Evolutionary conservation across 2,113 vertebrate genomes (phyloP), one percentile per base, ranked within the genome.

Genomic region (Sclerurus mexicanus): DNA sequence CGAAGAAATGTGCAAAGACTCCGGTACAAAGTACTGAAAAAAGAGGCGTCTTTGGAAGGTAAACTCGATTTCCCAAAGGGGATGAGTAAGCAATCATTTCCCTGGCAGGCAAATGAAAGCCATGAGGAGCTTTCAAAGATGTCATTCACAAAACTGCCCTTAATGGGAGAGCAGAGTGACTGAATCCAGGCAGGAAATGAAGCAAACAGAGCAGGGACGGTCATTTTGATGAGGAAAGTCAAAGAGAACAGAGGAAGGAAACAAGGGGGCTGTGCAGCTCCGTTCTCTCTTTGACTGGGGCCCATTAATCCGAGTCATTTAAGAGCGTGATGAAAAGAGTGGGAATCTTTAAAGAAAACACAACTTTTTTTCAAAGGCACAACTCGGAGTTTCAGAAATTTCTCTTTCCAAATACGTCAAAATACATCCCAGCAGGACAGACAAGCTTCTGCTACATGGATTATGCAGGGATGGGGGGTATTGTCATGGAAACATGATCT

Each of bases 401-500:
- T 86, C 83, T 93, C 88, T 89, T 81, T 81, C 91, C 81, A 91
- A 94, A 96, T 78, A 73, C 8, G 50, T n/a, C 89, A 74, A 96
- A 87, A 92, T 83, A 78, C 52, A 63, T 39, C 91, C 84, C 93
- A 95, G 95, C 96, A 97, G 85, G 92, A 90, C 73, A 81, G 83
- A 76, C 39, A 64, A 86, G 78, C 74, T 71, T 56, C 20, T 82
- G 88, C 86, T 85, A 11, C 39, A 72, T 47, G 73, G 79, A 94
- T 96, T 93, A 92, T 91, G 85, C 71, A 39, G 60, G 37, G 76
- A 82, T 64, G 84, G 58, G 56, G 69, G 69, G n/a, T 44, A 96
- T 96, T 89, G 95, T 94, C 96, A 96, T 93, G 92, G 97, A 96
- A 97, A 96, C 96, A 42, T 27, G 33, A 50, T 93, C 89, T 91